These are phyloP conservation scores for Ateles fusciceps DNA, from an alignment of 2,797 vertebrate genomes.

Conservation along the genomic window DNA sequence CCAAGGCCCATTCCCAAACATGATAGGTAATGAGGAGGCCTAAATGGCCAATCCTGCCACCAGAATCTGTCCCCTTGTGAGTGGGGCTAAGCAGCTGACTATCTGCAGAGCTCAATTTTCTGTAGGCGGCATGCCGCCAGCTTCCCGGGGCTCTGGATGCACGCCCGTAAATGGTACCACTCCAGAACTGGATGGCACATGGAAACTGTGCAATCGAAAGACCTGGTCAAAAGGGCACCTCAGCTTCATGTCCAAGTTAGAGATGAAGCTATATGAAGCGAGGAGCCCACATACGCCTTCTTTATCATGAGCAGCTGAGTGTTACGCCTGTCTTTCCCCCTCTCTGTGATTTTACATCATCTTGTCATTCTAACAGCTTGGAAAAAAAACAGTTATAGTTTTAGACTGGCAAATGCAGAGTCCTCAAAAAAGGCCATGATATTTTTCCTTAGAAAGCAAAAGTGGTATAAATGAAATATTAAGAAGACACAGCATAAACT, in stretches of 20 bases:
- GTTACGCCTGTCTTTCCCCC: not conserved
- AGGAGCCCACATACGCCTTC: constrained; percentile 45
- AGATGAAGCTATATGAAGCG: constrained; percentile 60
- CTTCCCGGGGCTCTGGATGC: constrained; percentile 61
- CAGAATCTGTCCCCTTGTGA: constrained; percentile 67
- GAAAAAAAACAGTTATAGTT: constrained; percentile 31
- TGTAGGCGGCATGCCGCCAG: constrained; percentile 59
- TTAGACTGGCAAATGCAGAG: not conserved
- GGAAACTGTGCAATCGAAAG: constrained; percentile 50
- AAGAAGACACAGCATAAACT: not conserved
- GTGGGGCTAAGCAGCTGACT: constrained; percentile 71
- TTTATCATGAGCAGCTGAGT: constrained; percentile 51
- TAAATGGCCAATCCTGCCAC: constrained; percentile 52
- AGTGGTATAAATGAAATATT: not conserved
- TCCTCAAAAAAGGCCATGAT: not conserved
- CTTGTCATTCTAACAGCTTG: constrained; percentile 64
- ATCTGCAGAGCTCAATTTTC: constrained; percentile 69
- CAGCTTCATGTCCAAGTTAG: constrained; percentile 53
- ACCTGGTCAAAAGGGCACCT: constrained; percentile 48
- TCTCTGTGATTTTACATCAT: constrained; percentile 50
- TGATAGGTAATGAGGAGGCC: constrained; percentile 28
- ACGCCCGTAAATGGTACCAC: constrained; percentile 13
- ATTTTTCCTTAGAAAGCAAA: not conserved
- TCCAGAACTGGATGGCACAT: constrained; percentile 61
- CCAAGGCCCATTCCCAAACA: constrained; percentile 45